Evolutionary conservation across 2,888 invertebrate genomes (phyloP), one percentile per base, ranked within the genome.

Genomic region (Cinara cedri): DNA sequence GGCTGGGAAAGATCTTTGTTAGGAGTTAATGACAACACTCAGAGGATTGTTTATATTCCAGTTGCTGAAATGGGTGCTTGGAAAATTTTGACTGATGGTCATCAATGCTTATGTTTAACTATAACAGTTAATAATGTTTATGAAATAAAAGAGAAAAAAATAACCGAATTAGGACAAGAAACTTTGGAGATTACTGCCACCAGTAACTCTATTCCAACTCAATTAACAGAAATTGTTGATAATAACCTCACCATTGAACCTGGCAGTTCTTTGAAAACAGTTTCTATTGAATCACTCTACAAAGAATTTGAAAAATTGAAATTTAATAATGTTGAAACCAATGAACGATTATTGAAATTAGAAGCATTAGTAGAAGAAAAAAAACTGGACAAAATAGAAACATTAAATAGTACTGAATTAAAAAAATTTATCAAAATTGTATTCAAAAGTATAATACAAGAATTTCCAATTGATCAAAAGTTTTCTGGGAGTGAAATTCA

Each of bases 91-190:
- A 76, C 68, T 19, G 34, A 76, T 21, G 76, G 76, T 19, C 44
- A 3, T n/a, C 76, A 76, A 68, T 51, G 76, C 46, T 68, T 76
- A 68, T 68, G 68, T 68, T 76, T 76, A 42, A 68, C 57, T 46
- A 19, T 76, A 6, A 76, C 24, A 26, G 76, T 76, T 11, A 57
- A 57, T 11, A 76, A 76, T 19, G 57, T 76, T 19, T 68, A 76
- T 34, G 57, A 66, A 46, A 19, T 57, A 1, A n/a, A 76, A 68
- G 76, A 68, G 46, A 26, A 76, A 9, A 26, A 34, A 6, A 14
- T 24, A 13, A n/a, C 13, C 44, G 54, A 75, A 65, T 14, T 10
- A 21, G 16, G 8, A 10, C 54, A 75, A 44, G 34, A 72, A 49
- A 0, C 19, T 49, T 16, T 34, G 14, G n/a, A 54, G 8, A 1